Percentiles rank a stretch among this genome's conserved stretches.
These are phyloP conservation scores for Erebia epiphron DNA, from an alignment of 2,888 invertebrate genomes.

Conservation along the genomic window DNA sequence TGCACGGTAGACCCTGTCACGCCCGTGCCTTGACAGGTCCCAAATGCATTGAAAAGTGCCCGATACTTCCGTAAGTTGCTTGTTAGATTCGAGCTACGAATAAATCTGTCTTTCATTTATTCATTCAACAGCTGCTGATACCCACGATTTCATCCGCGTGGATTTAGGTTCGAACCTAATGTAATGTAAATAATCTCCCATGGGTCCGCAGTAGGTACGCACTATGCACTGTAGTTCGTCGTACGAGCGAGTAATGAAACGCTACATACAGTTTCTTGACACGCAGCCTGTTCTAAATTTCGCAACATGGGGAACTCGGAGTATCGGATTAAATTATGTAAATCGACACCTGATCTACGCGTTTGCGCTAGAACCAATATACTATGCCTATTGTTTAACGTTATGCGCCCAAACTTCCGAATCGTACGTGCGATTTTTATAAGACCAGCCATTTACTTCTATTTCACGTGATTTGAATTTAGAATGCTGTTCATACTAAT, in stretches of 20 bases:
- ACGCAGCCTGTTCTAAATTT: slow-evolving; percentile 49
- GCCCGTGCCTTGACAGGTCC: too few species aligned
- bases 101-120: too few species aligned
- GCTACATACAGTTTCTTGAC: slow-evolving; percentile 44
- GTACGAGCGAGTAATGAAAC: slow-evolving; percentile 34
- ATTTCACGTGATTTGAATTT: slow-evolving; percentile 8
- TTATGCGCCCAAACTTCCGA: slow-evolving; percentile 16
- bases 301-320: slow-evolving; percentile 45
- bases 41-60: too few species aligned
- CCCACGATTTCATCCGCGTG: too few species aligned
- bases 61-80: too few species aligned
- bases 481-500: neutral
- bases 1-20: too few species aligned
- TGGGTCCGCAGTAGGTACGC: neutral
- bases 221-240: slow-evolving; percentile 22
- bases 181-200: too few species aligned
- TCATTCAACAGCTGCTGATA: too few species aligned
- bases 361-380: neutral
- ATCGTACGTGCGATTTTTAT: neutral
- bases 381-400: slow-evolving; percentile 21
- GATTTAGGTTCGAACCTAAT: neutral
- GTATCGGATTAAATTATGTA: slow-evolving; percentile 44
- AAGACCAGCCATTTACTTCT: neutral
- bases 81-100: too few species aligned
- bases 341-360: slow-evolving; percentile 21